Evolutionary conservation across 2,888 invertebrate species (phyloP).

Genomic region (Eustalomyia histrio): DNA sequence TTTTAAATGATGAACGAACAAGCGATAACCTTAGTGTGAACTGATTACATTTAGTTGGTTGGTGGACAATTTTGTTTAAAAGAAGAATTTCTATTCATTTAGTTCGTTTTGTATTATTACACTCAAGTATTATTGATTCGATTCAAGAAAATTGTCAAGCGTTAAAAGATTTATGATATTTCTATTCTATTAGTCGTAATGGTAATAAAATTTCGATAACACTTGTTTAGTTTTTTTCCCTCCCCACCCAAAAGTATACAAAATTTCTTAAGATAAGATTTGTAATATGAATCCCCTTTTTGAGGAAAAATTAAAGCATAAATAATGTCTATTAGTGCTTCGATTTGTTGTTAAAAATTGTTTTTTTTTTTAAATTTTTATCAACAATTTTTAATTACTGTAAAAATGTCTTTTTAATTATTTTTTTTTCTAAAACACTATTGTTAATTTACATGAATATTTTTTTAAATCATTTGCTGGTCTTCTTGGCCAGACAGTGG

Average conservation of each 20-base stretch:
- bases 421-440: background rate
- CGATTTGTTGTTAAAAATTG: slow-evolving; percentile 52
- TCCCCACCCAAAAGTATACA: background rate
- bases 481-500: slow-evolving; percentile 27
- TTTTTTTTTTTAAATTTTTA: slow-evolving; percentile 27
- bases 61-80: background rate
- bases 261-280: slow-evolving; percentile 45
- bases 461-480: slow-evolving; percentile 1
- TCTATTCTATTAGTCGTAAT: slow-evolving; percentile 33
- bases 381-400: slow-evolving; percentile 8
- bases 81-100: background rate
- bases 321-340: slow-evolving; percentile 41
- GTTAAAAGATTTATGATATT: slow-evolving; percentile 58
- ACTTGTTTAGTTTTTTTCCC: slow-evolving; percentile 17
- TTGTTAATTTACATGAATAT: slow-evolving; percentile 1
- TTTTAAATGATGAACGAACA: slow-evolving; percentile 62
- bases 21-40: slow-evolving; percentile 64
- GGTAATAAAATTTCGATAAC: slow-evolving; percentile 52
- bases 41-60: slow-evolving; percentile 48
- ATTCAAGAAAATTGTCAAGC: slow-evolving; percentile 51
- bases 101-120: slow-evolving; percentile 31
- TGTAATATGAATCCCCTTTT: slow-evolving; percentile 38
- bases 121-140: slow-evolving; percentile 40
- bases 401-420: background rate
- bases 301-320: slow-evolving; percentile 29